Conservation (phyloP, 2,888 invertebrate genomes). For the Nomada ruficornis region DNA sequence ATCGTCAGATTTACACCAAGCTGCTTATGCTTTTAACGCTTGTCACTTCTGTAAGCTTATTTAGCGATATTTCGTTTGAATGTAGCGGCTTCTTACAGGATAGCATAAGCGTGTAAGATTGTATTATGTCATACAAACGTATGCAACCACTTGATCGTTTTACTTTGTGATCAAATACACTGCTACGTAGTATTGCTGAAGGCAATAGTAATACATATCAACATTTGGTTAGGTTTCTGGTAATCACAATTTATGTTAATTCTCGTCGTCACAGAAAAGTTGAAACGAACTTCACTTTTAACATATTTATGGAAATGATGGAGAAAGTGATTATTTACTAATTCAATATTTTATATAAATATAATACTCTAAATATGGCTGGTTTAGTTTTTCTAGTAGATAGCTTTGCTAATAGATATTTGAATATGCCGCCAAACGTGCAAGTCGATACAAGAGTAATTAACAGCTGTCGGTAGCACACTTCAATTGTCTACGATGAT, state of each 20-base stretch:
- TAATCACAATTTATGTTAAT: background rate
- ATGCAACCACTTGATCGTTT: background rate
- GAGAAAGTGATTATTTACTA: background rate
- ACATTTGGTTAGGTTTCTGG: background rate
- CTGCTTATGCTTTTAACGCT: conserved; percentile 49
- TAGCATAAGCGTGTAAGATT: background rate
- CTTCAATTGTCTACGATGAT: background rate
- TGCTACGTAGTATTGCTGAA: too few species aligned
- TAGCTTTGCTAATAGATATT: conserved; percentile 1
- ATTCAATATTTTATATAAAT: background rate
- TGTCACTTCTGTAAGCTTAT: conserved; percentile 43
- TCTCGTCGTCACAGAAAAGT: background rate
- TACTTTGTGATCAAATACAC: background rate
- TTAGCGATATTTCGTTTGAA: conserved; percentile 19
- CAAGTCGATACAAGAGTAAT: conserved; percentile 35
- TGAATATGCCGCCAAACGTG: conserved; percentile 40
- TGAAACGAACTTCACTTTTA: too few species aligned
- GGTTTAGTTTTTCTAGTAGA: background rate
- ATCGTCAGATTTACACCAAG: conserved; percentile 43
- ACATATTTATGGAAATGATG: too few species aligned
- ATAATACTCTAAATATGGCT: background rate
- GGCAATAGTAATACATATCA: too few species aligned
- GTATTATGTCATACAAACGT: background rate
- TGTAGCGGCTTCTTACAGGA: conserved; percentile 1
- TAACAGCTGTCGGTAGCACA: conserved; percentile 37